Conservation (phyloP, 2,888 invertebrate genomes). For the Aleiodes testaceus region DNA sequence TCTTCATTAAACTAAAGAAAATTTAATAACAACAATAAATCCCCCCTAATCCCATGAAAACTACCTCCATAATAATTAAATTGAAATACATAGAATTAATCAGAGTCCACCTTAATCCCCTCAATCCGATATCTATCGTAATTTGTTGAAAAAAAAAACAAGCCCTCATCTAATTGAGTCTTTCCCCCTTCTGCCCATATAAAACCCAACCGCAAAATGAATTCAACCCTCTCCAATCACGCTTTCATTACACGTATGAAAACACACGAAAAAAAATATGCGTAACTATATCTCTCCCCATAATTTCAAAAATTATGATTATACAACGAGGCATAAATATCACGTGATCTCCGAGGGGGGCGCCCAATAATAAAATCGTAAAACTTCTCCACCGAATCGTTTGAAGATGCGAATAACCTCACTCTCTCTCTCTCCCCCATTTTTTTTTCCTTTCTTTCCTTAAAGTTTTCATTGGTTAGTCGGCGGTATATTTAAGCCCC, state of each 20-base stretch:
- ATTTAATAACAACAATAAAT: too few species aligned
- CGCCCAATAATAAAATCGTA: conserved; percentile 63
- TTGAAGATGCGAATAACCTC: conserved; percentile 31
- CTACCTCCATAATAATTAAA: too few species aligned
- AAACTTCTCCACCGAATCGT: conserved; percentile 54
- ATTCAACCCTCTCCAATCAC: not conserved
- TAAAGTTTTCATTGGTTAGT: conserved; percentile 46
- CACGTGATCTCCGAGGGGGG: conserved; percentile 55
- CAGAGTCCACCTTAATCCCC: not conserved
- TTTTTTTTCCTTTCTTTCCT: conserved; percentile 34
- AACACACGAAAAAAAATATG: too few species aligned
- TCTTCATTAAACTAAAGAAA: too few species aligned
- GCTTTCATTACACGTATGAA: too few species aligned
- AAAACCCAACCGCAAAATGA: not conserved
- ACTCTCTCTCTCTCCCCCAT: conserved; percentile 29
- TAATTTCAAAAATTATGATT: conserved; percentile 32
- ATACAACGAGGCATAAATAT: conserved; percentile 53
- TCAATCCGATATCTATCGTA: not conserved
- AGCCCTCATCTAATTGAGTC: not conserved
- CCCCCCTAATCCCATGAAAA: too few species aligned
- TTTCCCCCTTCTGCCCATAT: conserved; percentile 3
- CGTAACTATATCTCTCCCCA: conserved; percentile 25
- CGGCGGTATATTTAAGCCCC: conserved; percentile 58
- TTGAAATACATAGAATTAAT: not conserved
- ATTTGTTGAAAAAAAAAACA: not conserved